phyloP scores from a whole-genome alignment of 1,140 invertebrate genomes.

The Orius insidiosus region DNA sequence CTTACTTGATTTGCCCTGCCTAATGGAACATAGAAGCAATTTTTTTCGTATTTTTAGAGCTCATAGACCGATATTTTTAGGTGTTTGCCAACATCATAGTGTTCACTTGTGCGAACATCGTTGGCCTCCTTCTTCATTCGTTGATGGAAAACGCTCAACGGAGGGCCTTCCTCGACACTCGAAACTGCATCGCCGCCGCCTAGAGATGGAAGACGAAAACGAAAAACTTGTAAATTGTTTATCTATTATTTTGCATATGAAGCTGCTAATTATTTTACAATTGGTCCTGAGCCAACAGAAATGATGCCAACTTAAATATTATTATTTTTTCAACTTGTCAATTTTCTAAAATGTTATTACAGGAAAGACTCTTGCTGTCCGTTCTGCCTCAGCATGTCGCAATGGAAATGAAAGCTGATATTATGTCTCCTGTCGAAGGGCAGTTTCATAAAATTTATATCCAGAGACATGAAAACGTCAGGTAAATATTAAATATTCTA shows the following conservation, averaged over 20 bases:
- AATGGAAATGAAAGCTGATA: conserved; percentile 90
- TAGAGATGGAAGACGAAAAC: conserved; percentile 88
- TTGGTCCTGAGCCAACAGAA: background rate
- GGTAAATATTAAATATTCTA: too few species aligned
- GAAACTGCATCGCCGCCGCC: conserved; percentile 78
- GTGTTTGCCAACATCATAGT: conserved; percentile 57
- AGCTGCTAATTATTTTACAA: background rate
- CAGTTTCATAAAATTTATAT: conserved; percentile 96
- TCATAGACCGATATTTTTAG: too few species aligned
- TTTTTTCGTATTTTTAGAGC: too few species aligned
- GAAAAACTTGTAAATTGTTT: conserved; percentile 66
- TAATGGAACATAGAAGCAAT: too few species aligned
- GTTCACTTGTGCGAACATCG: conserved; percentile 64
- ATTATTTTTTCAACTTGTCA: too few species aligned
- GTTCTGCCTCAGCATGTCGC: conserved; percentile 87
- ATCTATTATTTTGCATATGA: background rate
- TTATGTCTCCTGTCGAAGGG: conserved; percentile 71
- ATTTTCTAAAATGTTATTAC: conserved; percentile 19
- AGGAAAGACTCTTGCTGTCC: conserved; percentile 75
- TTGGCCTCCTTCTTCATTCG: conserved; percentile 79
- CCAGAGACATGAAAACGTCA: conserved; percentile 84
- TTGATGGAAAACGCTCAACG: conserved; percentile 78
- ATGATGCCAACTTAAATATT: too few species aligned
- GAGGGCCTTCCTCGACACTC: conserved; percentile 77
- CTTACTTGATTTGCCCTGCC: too few species aligned